Evolutionary conservation across 2,888 invertebrate genomes (phyloP).

Genomic region (Corythucha ciliata): DNA sequence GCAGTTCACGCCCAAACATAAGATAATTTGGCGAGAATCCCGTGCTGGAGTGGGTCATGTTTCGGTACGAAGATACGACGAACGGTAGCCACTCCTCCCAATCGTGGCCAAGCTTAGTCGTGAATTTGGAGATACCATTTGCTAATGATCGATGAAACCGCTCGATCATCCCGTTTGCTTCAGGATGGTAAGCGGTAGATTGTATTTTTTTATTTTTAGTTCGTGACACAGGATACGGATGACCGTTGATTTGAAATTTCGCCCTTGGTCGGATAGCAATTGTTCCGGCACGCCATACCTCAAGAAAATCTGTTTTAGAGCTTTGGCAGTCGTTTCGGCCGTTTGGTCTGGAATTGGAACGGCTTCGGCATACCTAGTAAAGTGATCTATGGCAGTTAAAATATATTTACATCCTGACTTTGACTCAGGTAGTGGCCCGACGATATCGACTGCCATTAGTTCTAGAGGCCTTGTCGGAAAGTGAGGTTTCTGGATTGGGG

Average conservation of each 20-base stretch:
- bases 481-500: no score
- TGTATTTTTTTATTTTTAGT: no score
- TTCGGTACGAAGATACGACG: not conserved
- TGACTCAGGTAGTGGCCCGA: conserved; percentile 38
- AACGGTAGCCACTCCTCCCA: not conserved
- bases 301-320: no score
- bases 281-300: no score
- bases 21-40: not conserved
- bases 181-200: no score
- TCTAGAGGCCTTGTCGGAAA: no score
- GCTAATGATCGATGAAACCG: no score
- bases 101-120: not conserved
- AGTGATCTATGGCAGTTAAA: conserved; percentile 36
- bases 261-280: no score
- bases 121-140: not conserved
- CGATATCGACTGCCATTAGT: conserved; percentile 37
- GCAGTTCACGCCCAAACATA: not conserved
- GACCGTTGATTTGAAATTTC: no score
- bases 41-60: not conserved
- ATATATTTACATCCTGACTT: conserved; percentile 38
- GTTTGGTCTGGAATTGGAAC: conserved; percentile 39
- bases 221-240: no score
- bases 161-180: no score
- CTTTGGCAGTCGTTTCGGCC: conserved; percentile 39
- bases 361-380: conserved; percentile 36